A percentile compares a stretch with the other conserved stretches of the same genome.
phyloP scores from a whole-genome alignment of 2,888 invertebrate species.

The Drosophila borealis region DNA sequence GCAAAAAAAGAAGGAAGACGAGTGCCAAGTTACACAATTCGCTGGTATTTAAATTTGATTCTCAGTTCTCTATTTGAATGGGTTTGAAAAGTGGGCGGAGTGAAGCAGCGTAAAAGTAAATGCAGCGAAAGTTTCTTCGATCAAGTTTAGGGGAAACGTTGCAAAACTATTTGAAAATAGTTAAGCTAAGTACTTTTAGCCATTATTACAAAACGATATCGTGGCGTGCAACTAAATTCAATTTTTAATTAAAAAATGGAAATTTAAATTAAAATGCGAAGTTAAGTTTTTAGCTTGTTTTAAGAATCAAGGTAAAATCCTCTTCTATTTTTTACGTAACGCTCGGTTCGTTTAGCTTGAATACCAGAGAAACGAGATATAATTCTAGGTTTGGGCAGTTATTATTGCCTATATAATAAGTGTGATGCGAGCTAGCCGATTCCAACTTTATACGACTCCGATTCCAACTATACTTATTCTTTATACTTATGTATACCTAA shows the following conservation, averaged over 20 bases:
- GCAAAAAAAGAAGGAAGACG: slow-evolving; percentile 4
- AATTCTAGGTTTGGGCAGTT: too few relatives aligned
- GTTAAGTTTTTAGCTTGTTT: too few relatives aligned
- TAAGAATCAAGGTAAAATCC: too few relatives aligned
- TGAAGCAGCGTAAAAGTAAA: slow-evolving; percentile 15
- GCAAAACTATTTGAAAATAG: not conserved
- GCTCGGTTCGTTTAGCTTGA: too few relatives aligned
- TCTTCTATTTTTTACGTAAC: too few relatives aligned
- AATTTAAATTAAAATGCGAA: too few relatives aligned
- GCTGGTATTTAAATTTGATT: slow-evolving; percentile 71
- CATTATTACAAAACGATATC: not conserved
- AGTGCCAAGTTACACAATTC: slow-evolving; percentile 57
- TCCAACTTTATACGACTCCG: too few relatives aligned
- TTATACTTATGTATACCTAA: too few relatives aligned
- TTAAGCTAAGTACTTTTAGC: slow-evolving; percentile 2
- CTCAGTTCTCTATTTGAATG: slow-evolving; percentile 38
- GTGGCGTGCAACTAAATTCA: not conserved
- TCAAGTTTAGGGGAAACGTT: not conserved
- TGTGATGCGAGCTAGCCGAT: too few relatives aligned
- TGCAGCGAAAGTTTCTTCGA: slow-evolving; percentile 24
- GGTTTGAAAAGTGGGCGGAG: slow-evolving; percentile 1
- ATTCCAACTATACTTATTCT: too few relatives aligned
- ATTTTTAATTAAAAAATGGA: not conserved
- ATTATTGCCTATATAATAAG: too few relatives aligned
- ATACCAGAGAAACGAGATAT: too few relatives aligned